These are phyloP conservation scores for Agapostemon virescens DNA, from an alignment of 2,888 invertebrate species.

Conservation along the genomic window DNA sequence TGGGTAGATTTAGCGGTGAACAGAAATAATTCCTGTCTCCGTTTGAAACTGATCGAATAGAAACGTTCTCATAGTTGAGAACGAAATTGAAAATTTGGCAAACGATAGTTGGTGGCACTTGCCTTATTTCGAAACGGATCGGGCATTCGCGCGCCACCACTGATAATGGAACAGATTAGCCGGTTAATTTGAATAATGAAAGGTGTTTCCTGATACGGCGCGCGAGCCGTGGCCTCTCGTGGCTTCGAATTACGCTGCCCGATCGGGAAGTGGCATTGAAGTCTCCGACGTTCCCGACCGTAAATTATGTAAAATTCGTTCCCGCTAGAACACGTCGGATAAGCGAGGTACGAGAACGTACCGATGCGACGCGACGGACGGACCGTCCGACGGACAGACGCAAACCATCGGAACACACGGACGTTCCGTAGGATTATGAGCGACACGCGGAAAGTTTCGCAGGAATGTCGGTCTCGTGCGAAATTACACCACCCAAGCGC, in stretches of 20 bases:
- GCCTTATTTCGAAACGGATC: constrained; percentile 41
- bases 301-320: constrained; percentile 37
- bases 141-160: neutral
- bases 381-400: neutral
- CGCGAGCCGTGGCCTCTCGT: neutral
- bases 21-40: neutral
- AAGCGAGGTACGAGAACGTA: neutral
- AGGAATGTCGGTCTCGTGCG: constrained; percentile 7
- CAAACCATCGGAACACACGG: neutral
- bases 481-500: neutral
- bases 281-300: constrained; percentile 11
- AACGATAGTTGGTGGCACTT: neutral
- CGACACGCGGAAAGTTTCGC: constrained; percentile 15
- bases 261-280: constrained; percentile 40
- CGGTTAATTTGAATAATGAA: constrained; percentile 53
- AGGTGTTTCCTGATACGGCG: constrained; percentile 43
- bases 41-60: neutral
- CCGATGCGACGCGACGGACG: neutral
- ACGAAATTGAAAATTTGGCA: neutral
- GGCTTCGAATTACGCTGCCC: constrained; percentile 28
- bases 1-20: too few species aligned
- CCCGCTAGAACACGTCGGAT: neutral
- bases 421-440: constrained; percentile 14
- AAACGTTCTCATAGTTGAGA: neutral
- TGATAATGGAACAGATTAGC: constrained; percentile 46